Evolutionary conservation across 2,113 vertebrate species (phyloP), one percentile per base, ranked within the genome.

Genomic region (Lepisosteus osseus): DNA sequence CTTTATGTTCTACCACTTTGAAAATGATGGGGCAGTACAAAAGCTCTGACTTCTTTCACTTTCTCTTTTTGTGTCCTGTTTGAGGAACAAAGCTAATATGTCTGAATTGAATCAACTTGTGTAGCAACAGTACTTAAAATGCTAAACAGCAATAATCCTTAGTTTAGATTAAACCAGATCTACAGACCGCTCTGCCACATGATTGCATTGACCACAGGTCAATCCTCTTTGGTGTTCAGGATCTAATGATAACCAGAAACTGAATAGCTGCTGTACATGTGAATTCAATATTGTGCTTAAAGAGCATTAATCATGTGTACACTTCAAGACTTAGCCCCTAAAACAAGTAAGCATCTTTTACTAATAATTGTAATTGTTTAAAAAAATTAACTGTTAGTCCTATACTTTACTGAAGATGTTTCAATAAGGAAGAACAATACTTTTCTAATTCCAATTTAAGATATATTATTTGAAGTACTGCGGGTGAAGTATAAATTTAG

Each of bases 21-120:
- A 51, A 5, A 51, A 51, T 51, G 47, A 51, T 3, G 1, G 9
- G 47, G 9, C 47, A 6, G 47, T 6, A 63, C 4, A 54, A 4
- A 12, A 6, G 14, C 9, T 12, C 13, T 12, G 29, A 2, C 29
- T 29, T 63, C 67, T 9, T 0, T 45, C 42, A 47, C 17, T 15
- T 4, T 67, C 43, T 68, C 12, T 45, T 5, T 71, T 3, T 54
- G n/a, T 71, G 11, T 78, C 64, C 29, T 57, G 8, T n/a, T 42
- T 57, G 3, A 15, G 6, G 43, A 59, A 59, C 57, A 8, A 13
- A 59, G 3, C 29, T 15, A n/a, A 15, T 59, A 15, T 59, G 57
- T 59, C 4, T 59, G 12, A 59, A 3, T 13, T 13, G n/a, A 11
- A 59, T n/a, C 1, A 13, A 3, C 12, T 59, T 15, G n/a, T n/a